Evolutionary conservation across 2,797 vertebrate species (phyloP).

Genomic region (Chaetophractus vellerosus): DNA sequence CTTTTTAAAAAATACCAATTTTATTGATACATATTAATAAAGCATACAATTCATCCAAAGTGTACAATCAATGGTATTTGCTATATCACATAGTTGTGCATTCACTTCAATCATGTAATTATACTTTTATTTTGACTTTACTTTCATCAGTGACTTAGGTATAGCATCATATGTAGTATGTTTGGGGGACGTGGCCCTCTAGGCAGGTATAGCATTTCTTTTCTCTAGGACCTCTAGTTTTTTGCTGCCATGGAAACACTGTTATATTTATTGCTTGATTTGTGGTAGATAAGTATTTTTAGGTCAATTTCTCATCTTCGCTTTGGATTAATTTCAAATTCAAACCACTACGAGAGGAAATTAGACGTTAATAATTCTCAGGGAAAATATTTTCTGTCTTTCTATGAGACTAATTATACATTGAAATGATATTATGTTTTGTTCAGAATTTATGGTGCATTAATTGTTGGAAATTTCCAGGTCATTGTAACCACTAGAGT

Average conservation of each 20-base stretch:
- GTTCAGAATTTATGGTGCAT: background rate
- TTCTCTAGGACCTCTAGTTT: background rate
- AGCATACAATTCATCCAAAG: no score
- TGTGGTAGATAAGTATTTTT: background rate
- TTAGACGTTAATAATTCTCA: background rate
- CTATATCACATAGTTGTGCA: no score
- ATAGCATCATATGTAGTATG: background rate
- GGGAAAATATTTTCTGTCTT: background rate
- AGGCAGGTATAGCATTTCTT: background rate
- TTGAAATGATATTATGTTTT: background rate
- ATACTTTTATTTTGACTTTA: conserved; percentile 25
- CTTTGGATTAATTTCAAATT: conserved; percentile 7
- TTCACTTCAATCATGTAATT: conserved; percentile 24
- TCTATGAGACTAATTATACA: background rate
- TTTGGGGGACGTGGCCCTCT: background rate
- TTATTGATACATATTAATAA: no score
- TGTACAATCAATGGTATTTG: no score
- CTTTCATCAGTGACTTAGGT: background rate
- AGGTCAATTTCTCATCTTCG: conserved; percentile 8
- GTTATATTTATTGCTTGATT: conserved; percentile 14
- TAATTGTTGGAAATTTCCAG: background rate
- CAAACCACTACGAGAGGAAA: background rate
- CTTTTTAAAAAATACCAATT: background rate
- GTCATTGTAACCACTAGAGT: background rate
- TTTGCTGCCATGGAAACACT: background rate